Evolutionary conservation across 2,888 invertebrate species (phyloP).

Genomic region (Ormyrus pomaceus): DNA sequence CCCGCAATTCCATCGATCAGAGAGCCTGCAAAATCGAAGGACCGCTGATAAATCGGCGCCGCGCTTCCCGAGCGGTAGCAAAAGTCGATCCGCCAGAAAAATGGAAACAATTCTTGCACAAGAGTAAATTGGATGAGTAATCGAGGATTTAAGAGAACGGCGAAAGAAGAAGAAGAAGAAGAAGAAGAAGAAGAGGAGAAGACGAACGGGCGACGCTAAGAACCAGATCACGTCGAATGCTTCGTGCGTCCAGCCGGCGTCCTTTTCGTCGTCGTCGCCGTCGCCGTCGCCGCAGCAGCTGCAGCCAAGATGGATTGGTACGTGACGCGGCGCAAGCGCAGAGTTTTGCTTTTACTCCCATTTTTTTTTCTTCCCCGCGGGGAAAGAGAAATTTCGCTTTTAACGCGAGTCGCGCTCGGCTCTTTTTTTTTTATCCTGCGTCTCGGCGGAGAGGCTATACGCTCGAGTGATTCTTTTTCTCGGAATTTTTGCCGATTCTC

Average conservation of each 20-base stretch:
- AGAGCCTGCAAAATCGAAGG: no score
- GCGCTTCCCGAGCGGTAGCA: no score
- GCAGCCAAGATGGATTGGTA: conserved; percentile 49
- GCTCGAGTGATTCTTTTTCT: no score
- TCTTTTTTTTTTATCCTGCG: no score
- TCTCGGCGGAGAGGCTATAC: no score
- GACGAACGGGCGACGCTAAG: neutral
- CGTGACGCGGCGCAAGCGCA: conserved; percentile 22
- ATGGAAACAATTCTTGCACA: conserved; percentile 5
- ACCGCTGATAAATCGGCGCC: no score
- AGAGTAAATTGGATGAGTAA: conserved; percentile 13
- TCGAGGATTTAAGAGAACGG: neutral
- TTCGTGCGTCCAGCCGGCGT: conserved; percentile 14
- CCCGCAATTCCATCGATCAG: no score
- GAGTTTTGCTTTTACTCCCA: conserved; percentile 22
- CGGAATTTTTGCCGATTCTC: no score
- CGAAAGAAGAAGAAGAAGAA: neutral
- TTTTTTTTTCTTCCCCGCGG: neutral
- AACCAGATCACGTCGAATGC: conserved; percentile 32
- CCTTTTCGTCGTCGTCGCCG: conserved; percentile 41
- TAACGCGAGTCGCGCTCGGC: no score
- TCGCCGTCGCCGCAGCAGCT: conserved; percentile 46
- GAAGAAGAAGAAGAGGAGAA: neutral
- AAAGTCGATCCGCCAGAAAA: neutral
- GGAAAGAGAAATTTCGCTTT: conserved; percentile 6